These are phyloP conservation scores for Pseudoips prasinana DNA, from an alignment of 2,888 invertebrate species.

Conservation along the genomic window DNA sequence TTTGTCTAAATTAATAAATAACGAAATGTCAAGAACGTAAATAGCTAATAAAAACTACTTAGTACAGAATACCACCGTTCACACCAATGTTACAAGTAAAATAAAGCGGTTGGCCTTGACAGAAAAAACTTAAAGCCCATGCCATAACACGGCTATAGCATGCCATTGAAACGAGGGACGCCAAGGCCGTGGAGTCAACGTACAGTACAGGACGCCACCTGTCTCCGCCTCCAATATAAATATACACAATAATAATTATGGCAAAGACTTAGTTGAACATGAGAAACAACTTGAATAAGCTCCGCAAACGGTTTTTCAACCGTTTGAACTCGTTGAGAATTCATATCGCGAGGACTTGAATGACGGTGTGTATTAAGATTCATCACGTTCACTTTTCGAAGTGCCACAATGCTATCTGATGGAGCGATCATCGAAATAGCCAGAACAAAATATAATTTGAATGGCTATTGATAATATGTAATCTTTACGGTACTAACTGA, in stretches of 20 bases:
- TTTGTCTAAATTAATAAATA: conserved; percentile 14
- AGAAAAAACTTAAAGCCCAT: conserved; percentile 56
- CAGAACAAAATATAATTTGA: conserved; percentile 12
- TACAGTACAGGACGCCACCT: conserved; percentile 72
- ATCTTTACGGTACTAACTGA: too few species aligned
- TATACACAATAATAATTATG: conserved; percentile 46
- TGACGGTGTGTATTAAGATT: conserved; percentile 34
- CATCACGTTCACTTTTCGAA: conserved; percentile 37
- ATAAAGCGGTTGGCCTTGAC: conserved; percentile 60
- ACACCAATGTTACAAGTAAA: conserved; percentile 37
- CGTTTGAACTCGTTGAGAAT: conserved; percentile 39
- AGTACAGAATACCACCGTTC: conserved; percentile 33
- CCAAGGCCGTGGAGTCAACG: conserved; percentile 75
- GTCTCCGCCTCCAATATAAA: conserved; percentile 59
- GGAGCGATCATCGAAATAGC: conserved; percentile 12
- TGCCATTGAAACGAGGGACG: conserved; percentile 65
- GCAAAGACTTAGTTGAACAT: conserved; percentile 36
- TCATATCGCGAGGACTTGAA: conserved; percentile 31
- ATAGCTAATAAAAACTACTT: conserved; percentile 27
- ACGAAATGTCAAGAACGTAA: conserved; percentile 17
- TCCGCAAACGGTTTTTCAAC: conserved; percentile 29
- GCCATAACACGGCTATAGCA: conserved; percentile 55
- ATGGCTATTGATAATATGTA: too few species aligned
- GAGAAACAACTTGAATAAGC: conserved; percentile 28
- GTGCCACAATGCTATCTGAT: conserved; percentile 23